Conservation (phyloP, 2,888 invertebrate genomes). For the Eilema griseolum region DNA sequence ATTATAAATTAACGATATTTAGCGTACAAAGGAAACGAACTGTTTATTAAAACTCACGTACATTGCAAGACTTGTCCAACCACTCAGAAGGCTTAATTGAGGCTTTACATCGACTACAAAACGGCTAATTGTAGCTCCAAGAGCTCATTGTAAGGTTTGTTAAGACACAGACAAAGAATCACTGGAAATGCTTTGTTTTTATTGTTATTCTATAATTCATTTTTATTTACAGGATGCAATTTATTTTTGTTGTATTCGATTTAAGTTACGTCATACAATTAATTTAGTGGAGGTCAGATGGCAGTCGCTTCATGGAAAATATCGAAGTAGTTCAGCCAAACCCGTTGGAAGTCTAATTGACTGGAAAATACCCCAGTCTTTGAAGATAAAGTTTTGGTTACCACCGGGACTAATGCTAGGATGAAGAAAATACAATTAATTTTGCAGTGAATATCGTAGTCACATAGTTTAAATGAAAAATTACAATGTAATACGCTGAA, state of each 20-base stretch:
- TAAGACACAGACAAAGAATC: slow-evolving; percentile 42
- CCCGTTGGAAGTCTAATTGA: too few species aligned
- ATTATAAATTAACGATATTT: slow-evolving; percentile 65
- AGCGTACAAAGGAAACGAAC: slow-evolving; percentile 64
- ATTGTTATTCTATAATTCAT: background rate
- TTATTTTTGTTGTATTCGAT: background rate
- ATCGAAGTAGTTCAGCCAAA: too few species aligned
- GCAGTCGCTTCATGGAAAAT: too few species aligned
- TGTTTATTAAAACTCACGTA: slow-evolving; percentile 71
- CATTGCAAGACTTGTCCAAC: slow-evolving; percentile 61
- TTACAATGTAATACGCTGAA: too few species aligned
- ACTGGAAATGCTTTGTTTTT: slow-evolving; percentile 50
- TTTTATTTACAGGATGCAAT: background rate
- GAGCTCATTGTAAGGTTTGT: slow-evolving; percentile 76
- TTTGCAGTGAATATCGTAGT: background rate
- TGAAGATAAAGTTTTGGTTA: too few species aligned
- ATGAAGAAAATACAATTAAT: too few species aligned
- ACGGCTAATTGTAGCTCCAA: slow-evolving; percentile 82
- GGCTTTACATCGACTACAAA: slow-evolving; percentile 80
- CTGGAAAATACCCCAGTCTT: too few species aligned
- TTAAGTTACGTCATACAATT: too few species aligned
- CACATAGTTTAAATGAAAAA: background rate
- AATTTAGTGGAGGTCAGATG: too few species aligned
- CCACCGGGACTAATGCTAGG: too few species aligned
- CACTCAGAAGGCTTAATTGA: slow-evolving; percentile 80